Conservation (phyloP, 2,113 vertebrate species). For the Panthera leo region DNA sequence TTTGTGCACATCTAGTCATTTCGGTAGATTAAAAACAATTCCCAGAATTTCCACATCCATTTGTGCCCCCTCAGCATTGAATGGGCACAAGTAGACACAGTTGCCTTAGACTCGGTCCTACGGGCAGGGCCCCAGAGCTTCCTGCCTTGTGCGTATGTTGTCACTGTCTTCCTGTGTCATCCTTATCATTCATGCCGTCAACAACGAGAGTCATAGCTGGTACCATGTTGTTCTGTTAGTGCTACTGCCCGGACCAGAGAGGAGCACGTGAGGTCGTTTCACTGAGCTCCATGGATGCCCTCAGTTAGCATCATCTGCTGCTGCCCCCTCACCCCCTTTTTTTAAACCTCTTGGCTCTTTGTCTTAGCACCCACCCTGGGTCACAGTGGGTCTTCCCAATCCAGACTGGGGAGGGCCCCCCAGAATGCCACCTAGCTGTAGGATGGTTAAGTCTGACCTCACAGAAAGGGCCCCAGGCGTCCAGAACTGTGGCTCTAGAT, state of each 20-base stretch:
- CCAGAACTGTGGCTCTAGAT: background rate
- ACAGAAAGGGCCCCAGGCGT: background rate
- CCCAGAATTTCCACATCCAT: background rate
- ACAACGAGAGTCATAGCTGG: fast-evolving
- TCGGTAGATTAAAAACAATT: background rate
- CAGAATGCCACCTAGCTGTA: background rate
- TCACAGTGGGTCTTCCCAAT: background rate
- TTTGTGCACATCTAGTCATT: background rate
- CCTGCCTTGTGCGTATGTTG: background rate
- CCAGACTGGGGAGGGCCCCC: background rate
- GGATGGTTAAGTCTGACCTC: background rate
- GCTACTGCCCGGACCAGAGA: background rate
- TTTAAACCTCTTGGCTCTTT: background rate
- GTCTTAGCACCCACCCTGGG: background rate
- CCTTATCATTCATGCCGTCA: background rate
- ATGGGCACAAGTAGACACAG: background rate
- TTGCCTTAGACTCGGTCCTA: background rate
- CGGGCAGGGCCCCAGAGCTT: fast-evolving
- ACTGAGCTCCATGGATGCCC: too few species aligned
- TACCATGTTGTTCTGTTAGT: background rate
- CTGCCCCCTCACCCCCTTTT: background rate
- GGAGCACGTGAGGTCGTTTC: fast-evolving
- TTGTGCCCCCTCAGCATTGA: background rate
- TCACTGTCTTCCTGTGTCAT: background rate
- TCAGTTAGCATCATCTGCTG: background rate